phyloP scores from a whole-genome alignment of 2,113 vertebrate genomes.

The Mormoops blainvillei region DNA sequence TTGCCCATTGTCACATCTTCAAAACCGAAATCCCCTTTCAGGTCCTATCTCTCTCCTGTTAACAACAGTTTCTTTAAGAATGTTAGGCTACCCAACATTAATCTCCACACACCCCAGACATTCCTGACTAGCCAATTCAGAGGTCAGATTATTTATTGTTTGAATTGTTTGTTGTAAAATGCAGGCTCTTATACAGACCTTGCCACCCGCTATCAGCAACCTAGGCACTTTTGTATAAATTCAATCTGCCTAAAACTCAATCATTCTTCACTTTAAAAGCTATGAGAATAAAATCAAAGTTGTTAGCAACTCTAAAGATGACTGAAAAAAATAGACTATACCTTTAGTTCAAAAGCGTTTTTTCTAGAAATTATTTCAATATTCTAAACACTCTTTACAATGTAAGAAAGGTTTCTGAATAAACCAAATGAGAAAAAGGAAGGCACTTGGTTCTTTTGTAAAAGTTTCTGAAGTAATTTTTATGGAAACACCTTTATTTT shows the following conservation, averaged over 20 bases:
- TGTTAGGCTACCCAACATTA: neutral
- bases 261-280: neutral
- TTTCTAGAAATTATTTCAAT: neutral
- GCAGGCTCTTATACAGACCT: neutral
- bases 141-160: neutral
- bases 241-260: neutral
- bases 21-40: neutral
- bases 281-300: neutral
- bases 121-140: neutral
- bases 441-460: neutral
- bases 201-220: neutral
- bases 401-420: neutral
- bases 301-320: neutral
- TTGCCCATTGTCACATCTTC: neutral
- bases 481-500: neutral
- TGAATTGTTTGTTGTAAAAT: neutral
- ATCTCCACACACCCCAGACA: neutral
- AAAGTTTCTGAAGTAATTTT: neutral
- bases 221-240: neutral
- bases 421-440: neutral
- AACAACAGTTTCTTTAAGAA: neutral
- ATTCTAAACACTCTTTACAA: neutral
- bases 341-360: neutral
- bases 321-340: neutral
- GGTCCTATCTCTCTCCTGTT: neutral